Evolutionary conservation across 1,140 invertebrate genomes (phyloP).

Genomic region (Drosophila nebulosa): DNA sequence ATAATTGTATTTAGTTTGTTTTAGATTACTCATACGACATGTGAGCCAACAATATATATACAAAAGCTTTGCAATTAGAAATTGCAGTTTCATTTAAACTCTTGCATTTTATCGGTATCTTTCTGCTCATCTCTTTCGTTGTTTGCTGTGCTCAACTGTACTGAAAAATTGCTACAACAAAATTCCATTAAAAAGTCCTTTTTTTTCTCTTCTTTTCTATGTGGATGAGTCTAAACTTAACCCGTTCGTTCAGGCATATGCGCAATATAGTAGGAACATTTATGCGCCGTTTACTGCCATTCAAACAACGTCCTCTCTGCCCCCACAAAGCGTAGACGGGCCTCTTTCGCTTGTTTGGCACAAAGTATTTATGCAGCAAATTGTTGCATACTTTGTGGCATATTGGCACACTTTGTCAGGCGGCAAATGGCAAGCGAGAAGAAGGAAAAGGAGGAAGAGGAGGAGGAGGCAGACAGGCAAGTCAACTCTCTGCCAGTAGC

Average conservation of each 20-base stretch:
- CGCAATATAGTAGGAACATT: slow-evolving; percentile 36
- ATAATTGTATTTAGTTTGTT: background rate
- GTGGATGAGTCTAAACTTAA: slow-evolving; percentile 2
- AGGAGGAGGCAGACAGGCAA: background rate
- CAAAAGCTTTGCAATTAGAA: slow-evolving; percentile 42
- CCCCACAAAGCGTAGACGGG: too few species aligned
- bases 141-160: background rate
- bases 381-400: slow-evolving; percentile 75
- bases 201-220: too few species aligned
- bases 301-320: background rate
- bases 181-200: too few species aligned
- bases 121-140: too few species aligned
- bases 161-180: background rate
- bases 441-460: too few species aligned
- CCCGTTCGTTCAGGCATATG: slow-evolving; percentile 36
- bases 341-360: too few species aligned
- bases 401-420: slow-evolving; percentile 72
- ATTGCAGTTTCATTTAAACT: background rate
- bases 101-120: too few species aligned
- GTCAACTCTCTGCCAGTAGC: too few species aligned
- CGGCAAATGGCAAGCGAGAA: slow-evolving; percentile 25
- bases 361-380: slow-evolving; percentile 76
- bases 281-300: slow-evolving; percentile 48
- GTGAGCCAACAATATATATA: slow-evolving; percentile 48
- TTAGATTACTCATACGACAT: slow-evolving; percentile 52